Base-by-base conservation (phyloP, 2,113 vertebrate species). In the Psettodes erumei region DNA sequence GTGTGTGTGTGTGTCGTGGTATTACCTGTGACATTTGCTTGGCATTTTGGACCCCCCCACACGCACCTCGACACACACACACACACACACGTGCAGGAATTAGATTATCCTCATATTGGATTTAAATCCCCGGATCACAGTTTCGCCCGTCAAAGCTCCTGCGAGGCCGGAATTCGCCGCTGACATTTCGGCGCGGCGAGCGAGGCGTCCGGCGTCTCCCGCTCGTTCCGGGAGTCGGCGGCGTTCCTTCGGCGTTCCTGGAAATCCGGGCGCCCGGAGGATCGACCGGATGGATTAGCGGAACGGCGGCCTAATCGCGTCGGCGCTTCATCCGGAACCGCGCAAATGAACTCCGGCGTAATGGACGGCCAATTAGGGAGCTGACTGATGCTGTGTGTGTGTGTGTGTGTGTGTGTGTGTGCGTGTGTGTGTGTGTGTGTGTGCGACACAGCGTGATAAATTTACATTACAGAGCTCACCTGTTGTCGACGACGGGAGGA, bases 11-110 rank as follows among this genome's bases (percentile, higher is more conserved):
- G n/a, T n/a, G n/a, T n/a, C n/a, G n/a, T 66, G 63, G 25, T 69
- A 87, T 84, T 72, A 83, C 67, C 71, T 42, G 74, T 88, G 88
- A 90, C 91, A 90, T 92, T 92, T 92, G 72, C 70, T 55, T 88
- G 91, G 78, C 88, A 91, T 90, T n/a, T 91, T 91, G 58, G 83
- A 77, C 62, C 75, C 69, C 77, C 75, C 58, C 79, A 74, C 78
- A 71, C 64, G 2, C 37, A 28, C n/a, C 53, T 69, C 60, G n/a
- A n/a, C n/a, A n/a, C n/a, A n/a, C n/a, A n/a, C n/a, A n/a, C n/a
- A n/a, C n/a, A n/a, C n/a, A n/a, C n/a, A n/a, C n/a, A 58, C 37
- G 5, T 54, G 37, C 56, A 62, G 37, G 68, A 71, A 27, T 76
- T 76, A 83, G 73, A 86, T 81, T 64, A 84, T 59, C 53, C 73